Conservation (phyloP, 2,113 vertebrate genomes). For the Crotophaga sulcirostris region DNA sequence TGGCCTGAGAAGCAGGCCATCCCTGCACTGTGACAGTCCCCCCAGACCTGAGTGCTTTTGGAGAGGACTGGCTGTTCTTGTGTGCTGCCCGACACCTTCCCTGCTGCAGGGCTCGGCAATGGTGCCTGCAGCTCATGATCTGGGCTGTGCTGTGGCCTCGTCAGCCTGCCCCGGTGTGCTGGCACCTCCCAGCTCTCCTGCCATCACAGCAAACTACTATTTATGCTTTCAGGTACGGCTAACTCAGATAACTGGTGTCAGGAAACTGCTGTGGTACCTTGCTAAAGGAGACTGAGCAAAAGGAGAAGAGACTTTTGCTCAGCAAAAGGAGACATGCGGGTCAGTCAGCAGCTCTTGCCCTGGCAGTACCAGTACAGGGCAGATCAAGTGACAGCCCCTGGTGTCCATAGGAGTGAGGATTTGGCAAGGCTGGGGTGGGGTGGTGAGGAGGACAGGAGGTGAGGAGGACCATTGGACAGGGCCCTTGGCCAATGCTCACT, state of each 20-base stretch:
- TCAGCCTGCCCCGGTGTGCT: not conserved
- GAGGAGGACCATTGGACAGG: not conserved
- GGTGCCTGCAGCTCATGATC: not conserved
- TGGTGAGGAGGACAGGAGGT: not conserved
- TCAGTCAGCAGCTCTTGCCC: slow-evolving; percentile 70
- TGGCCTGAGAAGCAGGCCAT: rapidly evolving
- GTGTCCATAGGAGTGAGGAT: not conserved
- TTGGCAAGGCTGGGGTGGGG: not conserved
- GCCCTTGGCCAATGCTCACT: not conserved
- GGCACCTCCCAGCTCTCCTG: not conserved
- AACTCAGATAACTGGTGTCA: slow-evolving; percentile 76
- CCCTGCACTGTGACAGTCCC: not conserved
- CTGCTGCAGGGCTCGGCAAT: rapidly evolving
- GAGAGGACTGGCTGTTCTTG: not conserved
- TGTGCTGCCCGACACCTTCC: rapidly evolving
- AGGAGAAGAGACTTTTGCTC: slow-evolving; percentile 44
- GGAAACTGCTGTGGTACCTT: slow-evolving; percentile 50
- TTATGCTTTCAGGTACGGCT: slow-evolving; percentile 53
- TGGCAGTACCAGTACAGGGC: slow-evolving; percentile 72
- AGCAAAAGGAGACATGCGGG: slow-evolving; percentile 6
- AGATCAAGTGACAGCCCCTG: not conserved
- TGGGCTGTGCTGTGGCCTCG: not conserved
- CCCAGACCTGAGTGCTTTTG: not conserved
- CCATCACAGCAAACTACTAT: slow-evolving; percentile 14
- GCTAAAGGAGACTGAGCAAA: slow-evolving; percentile 25